Conservation (phyloP, 2,888 invertebrate genomes). For the Pterostichus niger region DNA sequence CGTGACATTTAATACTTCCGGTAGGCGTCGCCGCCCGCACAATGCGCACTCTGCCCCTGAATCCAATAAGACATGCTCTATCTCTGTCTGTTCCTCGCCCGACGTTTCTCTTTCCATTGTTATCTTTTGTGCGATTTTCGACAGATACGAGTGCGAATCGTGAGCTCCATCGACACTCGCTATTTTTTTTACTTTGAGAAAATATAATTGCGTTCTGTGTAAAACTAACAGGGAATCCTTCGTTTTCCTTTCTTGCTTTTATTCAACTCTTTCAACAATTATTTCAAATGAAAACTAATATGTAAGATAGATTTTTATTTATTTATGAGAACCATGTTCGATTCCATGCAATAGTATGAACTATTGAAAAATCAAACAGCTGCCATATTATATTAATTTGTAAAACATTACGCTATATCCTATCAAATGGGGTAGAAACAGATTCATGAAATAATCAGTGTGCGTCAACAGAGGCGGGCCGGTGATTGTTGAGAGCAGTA, state of each 20-base stretch:
- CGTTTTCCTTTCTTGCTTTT: no score
- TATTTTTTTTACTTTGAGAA: constrained; percentile 4
- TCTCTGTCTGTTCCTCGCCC: constrained; percentile 32
- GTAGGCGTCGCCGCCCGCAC: constrained; percentile 14
- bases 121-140: constrained; percentile 31
- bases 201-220: not conserved
- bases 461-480: no score
- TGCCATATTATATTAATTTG: no score
- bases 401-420: no score
- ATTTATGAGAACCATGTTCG: no score
- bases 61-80: constrained; percentile 31
- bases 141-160: constrained; percentile 10
- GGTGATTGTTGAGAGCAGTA: no score
- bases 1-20: constrained; percentile 62
- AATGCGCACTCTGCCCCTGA: not conserved
- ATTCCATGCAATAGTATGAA: no score
- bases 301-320: no score
- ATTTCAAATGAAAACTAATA: not conserved
- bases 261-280: no score
- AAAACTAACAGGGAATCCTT: not conserved
- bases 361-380: no score
- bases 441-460: no score
- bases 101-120: constrained; percentile 16
- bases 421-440: no score
- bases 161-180: not conserved